Percentiles rank a stretch among this genome's conserved stretches.
Evolutionary conservation across 2,888 invertebrate species (phyloP).

Genomic region (Parnassius apollo): DNA sequence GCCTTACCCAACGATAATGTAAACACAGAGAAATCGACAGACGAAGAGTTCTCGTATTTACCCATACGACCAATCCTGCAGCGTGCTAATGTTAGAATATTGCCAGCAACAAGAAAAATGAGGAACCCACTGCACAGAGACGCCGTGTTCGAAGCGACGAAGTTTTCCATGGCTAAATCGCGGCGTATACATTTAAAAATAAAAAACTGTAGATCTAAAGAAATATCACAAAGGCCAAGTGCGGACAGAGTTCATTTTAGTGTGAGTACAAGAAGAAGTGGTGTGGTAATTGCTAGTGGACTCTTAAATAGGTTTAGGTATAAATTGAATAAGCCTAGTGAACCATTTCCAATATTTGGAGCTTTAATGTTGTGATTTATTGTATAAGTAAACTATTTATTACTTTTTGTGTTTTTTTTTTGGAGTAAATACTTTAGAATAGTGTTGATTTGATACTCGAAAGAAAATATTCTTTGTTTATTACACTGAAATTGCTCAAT

Average conservation of each 20-base stretch:
- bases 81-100: constrained; percentile 50
- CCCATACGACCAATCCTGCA: constrained; percentile 48
- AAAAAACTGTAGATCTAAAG: constrained; percentile 52
- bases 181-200: constrained; percentile 55
- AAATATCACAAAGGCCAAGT: constrained; percentile 19
- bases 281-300: constrained; percentile 59
- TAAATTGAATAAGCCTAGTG: constrained; percentile 52
- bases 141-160: constrained; percentile 57
- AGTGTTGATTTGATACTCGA: no score
- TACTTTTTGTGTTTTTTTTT: constrained; percentile 5
- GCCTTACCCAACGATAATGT: constrained; percentile 38
- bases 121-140: constrained; percentile 48
- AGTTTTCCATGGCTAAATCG: constrained; percentile 40
- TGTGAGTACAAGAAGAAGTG: constrained; percentile 30
- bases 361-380: constrained; percentile 55
- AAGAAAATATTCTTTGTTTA: no score
- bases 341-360: constrained; percentile 65
- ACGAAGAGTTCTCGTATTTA: constrained; percentile 55
- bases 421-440: background rate
- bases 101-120: constrained; percentile 39
- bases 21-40: constrained; percentile 43
- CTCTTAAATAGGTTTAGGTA: constrained; percentile 69
- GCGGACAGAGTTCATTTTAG: constrained; percentile 34
- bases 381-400: constrained; percentile 25
- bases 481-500: no score